Percentiles rank a stretch among this genome's conserved stretches.
These are phyloP conservation scores for Epinephelus coioides DNA, from an alignment of 2,797 vertebrate species.

Conservation along the genomic window DNA sequence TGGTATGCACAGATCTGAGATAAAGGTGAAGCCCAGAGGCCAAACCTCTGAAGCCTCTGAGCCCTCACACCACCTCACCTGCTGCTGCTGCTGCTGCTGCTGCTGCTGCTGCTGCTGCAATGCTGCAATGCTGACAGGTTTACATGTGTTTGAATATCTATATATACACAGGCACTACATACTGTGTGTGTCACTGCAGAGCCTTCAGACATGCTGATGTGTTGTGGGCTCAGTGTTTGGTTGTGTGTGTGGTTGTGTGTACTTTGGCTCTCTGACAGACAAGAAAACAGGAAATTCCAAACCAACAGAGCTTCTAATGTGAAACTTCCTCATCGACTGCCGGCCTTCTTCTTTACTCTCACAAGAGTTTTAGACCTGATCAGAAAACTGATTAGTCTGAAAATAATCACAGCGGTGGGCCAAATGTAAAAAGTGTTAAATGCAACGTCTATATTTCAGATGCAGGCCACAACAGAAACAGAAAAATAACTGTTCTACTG, in stretches of 20 bases:
- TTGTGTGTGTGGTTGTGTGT: not conserved
- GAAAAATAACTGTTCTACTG: no score
- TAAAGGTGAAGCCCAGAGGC: accelerated
- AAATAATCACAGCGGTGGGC: no score
- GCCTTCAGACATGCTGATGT: not conserved
- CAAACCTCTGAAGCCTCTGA: no score
- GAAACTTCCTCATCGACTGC: conserved; percentile 2
- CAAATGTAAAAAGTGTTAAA: no score
- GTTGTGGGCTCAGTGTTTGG: not conserved
- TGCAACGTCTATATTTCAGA: no score
- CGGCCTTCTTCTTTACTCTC: not conserved
- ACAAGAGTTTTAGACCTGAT: not conserved
- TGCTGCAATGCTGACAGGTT: not conserved
- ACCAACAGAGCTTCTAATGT: not conserved
- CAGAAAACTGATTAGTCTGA: not conserved
- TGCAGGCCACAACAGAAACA: no score
- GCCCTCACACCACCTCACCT: not conserved
- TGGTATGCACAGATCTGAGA: no score
- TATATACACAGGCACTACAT: not conserved
- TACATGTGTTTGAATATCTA: not conserved
- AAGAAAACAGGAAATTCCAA: conserved; percentile 34
- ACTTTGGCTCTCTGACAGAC: not conserved
- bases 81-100: not conserved
- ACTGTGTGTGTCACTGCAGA: not conserved
- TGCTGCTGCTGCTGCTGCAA: no score